Percentiles rank a stretch among this genome's conserved stretches.
Evolutionary conservation across 2,797 vertebrate genomes (phyloP).

Genomic region (Notamacropus eugenii): DNA sequence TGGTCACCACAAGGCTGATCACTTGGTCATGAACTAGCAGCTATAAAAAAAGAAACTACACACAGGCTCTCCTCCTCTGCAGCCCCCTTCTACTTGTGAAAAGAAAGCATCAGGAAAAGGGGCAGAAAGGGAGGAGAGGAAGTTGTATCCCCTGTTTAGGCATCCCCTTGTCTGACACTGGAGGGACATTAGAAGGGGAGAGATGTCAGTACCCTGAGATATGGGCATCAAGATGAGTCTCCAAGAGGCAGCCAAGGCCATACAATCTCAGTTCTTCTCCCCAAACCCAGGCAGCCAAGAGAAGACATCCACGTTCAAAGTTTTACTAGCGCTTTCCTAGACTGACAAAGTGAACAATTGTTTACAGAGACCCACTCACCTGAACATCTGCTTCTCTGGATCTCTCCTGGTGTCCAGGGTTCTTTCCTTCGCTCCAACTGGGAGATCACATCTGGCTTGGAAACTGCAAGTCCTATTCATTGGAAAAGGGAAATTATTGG

Average conservation of each 20-base stretch:
- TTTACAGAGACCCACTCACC: background rate
- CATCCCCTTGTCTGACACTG: background rate
- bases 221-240: background rate
- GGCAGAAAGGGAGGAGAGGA: background rate
- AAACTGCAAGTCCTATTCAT: background rate
- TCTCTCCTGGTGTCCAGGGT: background rate
- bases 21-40: background rate
- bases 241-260: background rate
- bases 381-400: background rate
- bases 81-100: background rate
- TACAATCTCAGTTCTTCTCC: background rate
- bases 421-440: background rate
- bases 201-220: background rate
- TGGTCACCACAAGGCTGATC: background rate
- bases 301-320: background rate
- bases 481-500: background rate
- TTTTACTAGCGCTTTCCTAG: background rate
- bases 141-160: background rate
- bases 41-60: background rate
- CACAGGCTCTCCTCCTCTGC: background rate
- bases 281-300: background rate
- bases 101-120: background rate
- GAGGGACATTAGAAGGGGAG: background rate
- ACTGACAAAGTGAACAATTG: background rate
- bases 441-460: background rate